A percentile compares a stretch with the other conserved stretches of the same genome.
Evolutionary conservation across 2,888 invertebrate species (phyloP).

Genomic region (Lithophane socia): DNA sequence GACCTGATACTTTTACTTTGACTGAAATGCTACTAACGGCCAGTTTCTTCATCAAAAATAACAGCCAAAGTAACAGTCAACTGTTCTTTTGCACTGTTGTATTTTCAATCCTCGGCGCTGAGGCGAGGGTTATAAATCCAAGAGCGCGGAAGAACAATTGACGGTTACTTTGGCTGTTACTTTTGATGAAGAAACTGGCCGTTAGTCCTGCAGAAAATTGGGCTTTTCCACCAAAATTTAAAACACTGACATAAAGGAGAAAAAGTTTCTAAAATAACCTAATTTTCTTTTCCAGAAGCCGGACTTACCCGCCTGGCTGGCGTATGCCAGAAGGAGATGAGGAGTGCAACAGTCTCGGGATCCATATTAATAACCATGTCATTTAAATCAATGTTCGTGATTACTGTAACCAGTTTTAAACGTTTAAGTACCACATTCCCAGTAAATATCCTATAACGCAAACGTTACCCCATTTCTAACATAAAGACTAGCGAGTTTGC

Average conservation of each 20-base stretch:
- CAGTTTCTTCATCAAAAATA: too few species aligned
- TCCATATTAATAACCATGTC: slow-evolving; percentile 72
- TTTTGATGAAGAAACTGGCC: too few species aligned
- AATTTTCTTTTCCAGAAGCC: slow-evolving; percentile 82
- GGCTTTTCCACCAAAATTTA: not conserved
- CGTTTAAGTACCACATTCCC: slow-evolving; percentile 89
- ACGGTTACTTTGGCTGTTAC: too few species aligned
- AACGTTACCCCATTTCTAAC: slow-evolving; percentile 40
- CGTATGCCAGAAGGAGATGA: slow-evolving; percentile 98
- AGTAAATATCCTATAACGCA: slow-evolving; percentile 80
- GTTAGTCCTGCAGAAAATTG: not conserved
- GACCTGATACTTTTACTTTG: not conserved
- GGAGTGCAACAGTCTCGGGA: slow-evolving; percentile 93
- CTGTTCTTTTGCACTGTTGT: too few species aligned
- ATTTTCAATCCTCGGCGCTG: too few species aligned
- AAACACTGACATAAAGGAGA: not conserved
- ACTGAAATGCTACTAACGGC: not conserved
- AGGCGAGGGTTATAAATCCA: too few species aligned
- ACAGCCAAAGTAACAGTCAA: too few species aligned
- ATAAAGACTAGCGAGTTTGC: slow-evolving; percentile 60
- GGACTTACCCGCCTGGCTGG: slow-evolving; percentile 90
- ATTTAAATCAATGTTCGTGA: slow-evolving; percentile 78
- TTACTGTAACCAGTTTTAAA: slow-evolving; percentile 73
- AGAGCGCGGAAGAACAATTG: too few species aligned
- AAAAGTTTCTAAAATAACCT: not conserved